These are phyloP conservation scores for Caranx melampygus DNA, from an alignment of 2,113 vertebrate species.

Conservation along the genomic window DNA sequence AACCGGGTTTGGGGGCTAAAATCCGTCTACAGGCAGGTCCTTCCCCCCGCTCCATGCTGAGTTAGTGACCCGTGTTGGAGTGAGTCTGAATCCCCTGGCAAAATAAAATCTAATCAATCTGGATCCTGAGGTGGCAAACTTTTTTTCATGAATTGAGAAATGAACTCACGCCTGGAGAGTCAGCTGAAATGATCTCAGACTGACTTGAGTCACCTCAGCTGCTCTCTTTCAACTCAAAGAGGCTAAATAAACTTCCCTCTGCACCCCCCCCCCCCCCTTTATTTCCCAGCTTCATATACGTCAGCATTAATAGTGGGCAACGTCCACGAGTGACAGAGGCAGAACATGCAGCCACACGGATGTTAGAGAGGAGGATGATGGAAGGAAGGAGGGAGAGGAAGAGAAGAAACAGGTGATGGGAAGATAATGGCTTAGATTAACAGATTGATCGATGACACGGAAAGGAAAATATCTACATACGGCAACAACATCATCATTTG, in stretches of 20 bases:
- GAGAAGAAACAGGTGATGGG: background rate
- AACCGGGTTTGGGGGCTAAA: conserved; percentile 24
- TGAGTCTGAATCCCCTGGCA: conserved; percentile 11
- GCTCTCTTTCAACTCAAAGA: background rate
- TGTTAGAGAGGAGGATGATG: background rate
- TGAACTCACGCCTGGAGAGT: background rate
- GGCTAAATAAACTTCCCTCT: background rate
- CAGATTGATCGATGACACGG: background rate
- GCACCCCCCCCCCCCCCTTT: background rate
- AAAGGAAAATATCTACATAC: background rate
- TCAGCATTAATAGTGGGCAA: background rate
- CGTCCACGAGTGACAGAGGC: background rate
- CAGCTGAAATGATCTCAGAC: conserved; percentile 7
- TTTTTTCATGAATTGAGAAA: conserved; percentile 26
- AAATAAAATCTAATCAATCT: conserved; percentile 48
- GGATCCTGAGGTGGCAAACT: conserved; percentile 11
- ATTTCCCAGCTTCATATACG: background rate
- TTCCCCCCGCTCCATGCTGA: conserved; percentile 17
- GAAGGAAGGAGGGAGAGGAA: background rate
- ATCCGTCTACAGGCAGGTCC: conserved; percentile 8
- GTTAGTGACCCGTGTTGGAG: conserved; percentile 28
- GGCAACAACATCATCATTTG: background rate
- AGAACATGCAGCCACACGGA: background rate
- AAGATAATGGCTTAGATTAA: background rate
- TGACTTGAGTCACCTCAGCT: background rate